Percentiles rank a stretch among this genome's conserved stretches.
These are phyloP conservation scores for Vanessa atalanta DNA, from an alignment of 1,140 invertebrate genomes.

Conservation along the genomic window DNA sequence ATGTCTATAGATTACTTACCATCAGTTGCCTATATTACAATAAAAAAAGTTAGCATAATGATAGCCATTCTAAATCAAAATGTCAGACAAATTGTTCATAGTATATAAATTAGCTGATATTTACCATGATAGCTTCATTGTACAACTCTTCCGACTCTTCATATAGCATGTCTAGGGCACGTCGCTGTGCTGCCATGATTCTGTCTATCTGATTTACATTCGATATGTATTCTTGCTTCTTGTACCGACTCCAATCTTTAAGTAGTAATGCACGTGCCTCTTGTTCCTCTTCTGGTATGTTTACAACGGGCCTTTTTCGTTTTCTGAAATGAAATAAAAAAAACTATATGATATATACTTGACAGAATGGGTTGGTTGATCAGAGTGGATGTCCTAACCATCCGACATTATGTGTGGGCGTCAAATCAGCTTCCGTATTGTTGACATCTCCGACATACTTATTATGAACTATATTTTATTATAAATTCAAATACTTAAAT, in stretches of 20 bases:
- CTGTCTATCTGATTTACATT: constrained; percentile 86
- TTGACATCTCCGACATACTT: too few relatives aligned
- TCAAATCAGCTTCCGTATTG: too few relatives aligned
- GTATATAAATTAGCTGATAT: background rate
- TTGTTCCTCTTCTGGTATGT: constrained; percentile 49
- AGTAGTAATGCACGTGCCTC: constrained; percentile 74
- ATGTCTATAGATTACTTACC: too few relatives aligned
- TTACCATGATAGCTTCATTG: constrained; percentile 89
- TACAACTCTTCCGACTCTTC: constrained; percentile 91
- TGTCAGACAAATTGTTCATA: too few relatives aligned
- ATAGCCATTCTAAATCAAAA: too few relatives aligned
- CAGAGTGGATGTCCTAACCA: too few relatives aligned
- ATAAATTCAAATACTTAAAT: background rate
- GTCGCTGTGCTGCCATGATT: constrained; percentile 85
- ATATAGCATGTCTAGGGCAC: constrained; percentile 88
- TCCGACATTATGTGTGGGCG: too few relatives aligned
- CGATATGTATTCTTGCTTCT: constrained; percentile 82
- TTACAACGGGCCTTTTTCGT: constrained; percentile 55
- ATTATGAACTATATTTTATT: background rate
- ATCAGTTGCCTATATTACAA: too few relatives aligned
- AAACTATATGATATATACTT: constrained; percentile 9
- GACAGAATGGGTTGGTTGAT: too few relatives aligned
- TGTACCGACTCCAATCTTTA: constrained; percentile 89
- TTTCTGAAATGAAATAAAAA: constrained; percentile 46
- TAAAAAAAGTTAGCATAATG: too few relatives aligned